Conservation (phyloP, 2,797 vertebrate species). For the Xiphophorus birchmanni region DNA sequence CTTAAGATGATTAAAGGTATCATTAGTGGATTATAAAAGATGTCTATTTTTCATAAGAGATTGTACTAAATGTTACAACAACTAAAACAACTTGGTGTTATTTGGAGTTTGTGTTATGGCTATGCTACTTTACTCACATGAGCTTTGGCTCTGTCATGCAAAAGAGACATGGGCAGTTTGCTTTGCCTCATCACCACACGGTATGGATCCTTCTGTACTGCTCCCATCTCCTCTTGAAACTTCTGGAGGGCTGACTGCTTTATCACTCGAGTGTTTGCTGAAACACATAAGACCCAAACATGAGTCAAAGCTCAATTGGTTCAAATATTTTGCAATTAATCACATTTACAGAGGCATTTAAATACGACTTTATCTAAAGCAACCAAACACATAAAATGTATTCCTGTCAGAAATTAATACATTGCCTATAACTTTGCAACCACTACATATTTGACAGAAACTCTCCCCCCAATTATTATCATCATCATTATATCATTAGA, state of each 20-base stretch:
- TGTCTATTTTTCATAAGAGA: slow-evolving; percentile 37
- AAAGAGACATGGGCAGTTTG: slow-evolving; percentile 96
- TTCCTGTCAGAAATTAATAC: neutral
- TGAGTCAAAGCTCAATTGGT: neutral
- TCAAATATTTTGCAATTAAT: neutral
- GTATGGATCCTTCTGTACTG: slow-evolving; percentile 93
- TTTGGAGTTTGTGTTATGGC: slow-evolving; percentile 41
- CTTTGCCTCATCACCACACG: slow-evolving; percentile 93
- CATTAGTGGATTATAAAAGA: slow-evolving; percentile 12
- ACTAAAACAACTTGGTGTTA: slow-evolving; percentile 46
- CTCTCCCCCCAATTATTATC: neutral
- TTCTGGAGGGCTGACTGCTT: slow-evolving; percentile 96
- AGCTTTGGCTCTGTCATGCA: slow-evolving; percentile 89
- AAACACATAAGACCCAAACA: slow-evolving; percentile 18
- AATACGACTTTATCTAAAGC: neutral
- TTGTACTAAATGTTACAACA: slow-evolving; percentile 22
- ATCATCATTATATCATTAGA: neutral
- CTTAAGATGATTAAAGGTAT: neutral
- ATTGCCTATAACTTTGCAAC: neutral
- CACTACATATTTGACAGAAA: neutral
- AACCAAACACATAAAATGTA: neutral
- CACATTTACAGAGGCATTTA: neutral
- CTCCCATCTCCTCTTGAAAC: slow-evolving; percentile 96
- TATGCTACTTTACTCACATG: slow-evolving; percentile 85
- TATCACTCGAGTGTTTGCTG: slow-evolving; percentile 97